These are phyloP conservation scores for Pyrocoelia pectoralis DNA, from an alignment of 2,888 invertebrate species.

Conservation along the genomic window DNA sequence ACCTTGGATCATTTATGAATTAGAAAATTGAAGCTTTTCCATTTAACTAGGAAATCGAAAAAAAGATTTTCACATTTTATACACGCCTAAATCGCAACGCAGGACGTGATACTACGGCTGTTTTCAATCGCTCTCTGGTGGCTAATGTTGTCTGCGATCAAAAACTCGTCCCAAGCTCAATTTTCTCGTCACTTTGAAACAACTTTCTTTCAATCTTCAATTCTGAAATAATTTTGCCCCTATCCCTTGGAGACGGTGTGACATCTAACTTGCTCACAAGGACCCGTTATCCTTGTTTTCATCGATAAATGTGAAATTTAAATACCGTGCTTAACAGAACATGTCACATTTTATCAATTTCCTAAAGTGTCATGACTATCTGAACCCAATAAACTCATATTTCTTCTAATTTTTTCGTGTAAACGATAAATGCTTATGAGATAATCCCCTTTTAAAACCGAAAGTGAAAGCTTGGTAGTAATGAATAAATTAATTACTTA, in stretches of 20 bases:
- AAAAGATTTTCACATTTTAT: conserved; percentile 28
- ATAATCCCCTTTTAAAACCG: background rate
- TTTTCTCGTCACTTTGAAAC: conserved; percentile 53
- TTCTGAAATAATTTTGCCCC: conserved; percentile 47
- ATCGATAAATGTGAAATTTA: no score
- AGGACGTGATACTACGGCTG: conserved; percentile 41
- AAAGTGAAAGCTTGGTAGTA: background rate
- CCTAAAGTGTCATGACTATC: no score
- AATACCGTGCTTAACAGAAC: no score
- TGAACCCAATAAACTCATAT: no score
- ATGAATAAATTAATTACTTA: background rate
- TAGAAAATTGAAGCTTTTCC: background rate
- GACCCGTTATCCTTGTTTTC: no score
- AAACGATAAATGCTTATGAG: background rate
- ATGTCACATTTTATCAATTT: no score
- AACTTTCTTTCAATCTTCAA: conserved; percentile 54
- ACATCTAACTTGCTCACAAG: conserved; percentile 41
- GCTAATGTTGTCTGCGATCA: conserved; percentile 53
- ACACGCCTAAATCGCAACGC: conserved; percentile 30
- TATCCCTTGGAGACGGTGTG: conserved; percentile 42
- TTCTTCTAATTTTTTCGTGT: no score
- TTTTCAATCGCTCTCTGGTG: conserved; percentile 52
- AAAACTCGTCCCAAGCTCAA: conserved; percentile 53
- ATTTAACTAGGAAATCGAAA: conserved; percentile 11
- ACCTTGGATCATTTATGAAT: background rate